phyloP scores from a whole-genome alignment of 2,113 vertebrate species.

The Burhinus bistriatus region DNA sequence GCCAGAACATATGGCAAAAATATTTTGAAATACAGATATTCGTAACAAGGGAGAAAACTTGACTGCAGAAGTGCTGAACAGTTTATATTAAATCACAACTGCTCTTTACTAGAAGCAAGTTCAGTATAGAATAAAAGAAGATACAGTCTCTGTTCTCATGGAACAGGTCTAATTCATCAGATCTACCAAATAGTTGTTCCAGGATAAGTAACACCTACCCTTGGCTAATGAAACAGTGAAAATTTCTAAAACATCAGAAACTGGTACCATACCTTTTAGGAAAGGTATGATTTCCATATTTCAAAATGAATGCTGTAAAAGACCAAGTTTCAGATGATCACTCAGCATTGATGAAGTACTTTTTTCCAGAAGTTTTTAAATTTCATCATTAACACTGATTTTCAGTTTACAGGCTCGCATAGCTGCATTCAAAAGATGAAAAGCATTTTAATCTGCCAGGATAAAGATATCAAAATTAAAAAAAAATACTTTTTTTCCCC shows the following conservation, averaged over 20 bases:
- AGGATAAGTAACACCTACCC: background rate
- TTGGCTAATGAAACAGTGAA: background rate
- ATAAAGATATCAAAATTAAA: background rate
- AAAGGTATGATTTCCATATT: background rate
- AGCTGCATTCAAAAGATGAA: background rate
- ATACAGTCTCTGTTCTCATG: background rate
- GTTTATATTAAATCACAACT: background rate
- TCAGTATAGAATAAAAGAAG: background rate
- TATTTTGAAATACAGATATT: conserved; percentile 27
- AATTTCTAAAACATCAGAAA: background rate
- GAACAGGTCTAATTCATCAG: background rate
- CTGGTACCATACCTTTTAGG: background rate
- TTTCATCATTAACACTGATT: background rate
- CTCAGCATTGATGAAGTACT: background rate
- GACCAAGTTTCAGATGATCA: background rate
- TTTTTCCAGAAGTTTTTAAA: background rate
- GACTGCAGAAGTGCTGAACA: background rate
- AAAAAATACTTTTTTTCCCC: background rate
- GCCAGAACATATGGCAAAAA: background rate
- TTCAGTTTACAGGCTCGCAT: background rate
- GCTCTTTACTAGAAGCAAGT: background rate
- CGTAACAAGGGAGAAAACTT: background rate
- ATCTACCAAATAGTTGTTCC: background rate
- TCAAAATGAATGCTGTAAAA: background rate
- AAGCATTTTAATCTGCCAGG: background rate